These are phyloP conservation scores for Cynopterus brachyotis DNA, from an alignment of 2,113 vertebrate species.

Conservation along the genomic window DNA sequence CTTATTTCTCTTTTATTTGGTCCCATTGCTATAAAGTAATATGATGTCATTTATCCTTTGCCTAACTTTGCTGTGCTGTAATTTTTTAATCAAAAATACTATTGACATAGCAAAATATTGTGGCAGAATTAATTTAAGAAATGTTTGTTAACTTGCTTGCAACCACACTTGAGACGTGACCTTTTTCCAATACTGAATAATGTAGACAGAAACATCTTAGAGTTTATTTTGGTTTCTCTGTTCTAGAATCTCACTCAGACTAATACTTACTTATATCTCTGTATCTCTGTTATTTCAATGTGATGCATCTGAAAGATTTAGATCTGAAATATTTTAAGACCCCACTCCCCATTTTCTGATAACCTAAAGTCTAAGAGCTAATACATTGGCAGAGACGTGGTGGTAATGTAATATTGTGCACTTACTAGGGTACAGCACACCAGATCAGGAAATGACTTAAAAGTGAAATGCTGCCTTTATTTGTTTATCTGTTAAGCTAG, in stretches of 20 bases:
- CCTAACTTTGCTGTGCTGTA: not conserved
- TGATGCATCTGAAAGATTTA: not conserved
- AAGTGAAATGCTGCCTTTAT: not conserved
- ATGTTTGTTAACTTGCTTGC: not conserved
- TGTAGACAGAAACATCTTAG: not conserved
- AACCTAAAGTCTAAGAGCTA: not conserved
- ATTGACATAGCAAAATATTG: not conserved
- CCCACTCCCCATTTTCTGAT: not conserved
- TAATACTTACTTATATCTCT: not conserved
- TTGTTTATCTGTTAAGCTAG: conserved; percentile 52
- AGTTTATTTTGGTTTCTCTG: not conserved
- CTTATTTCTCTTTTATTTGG: not conserved
- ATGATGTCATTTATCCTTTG: not conserved
- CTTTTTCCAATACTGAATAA: not conserved
- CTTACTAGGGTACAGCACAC: not conserved
- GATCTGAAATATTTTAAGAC: not conserved
- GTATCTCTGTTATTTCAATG: not conserved
- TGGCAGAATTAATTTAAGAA: not conserved
- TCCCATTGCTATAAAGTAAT: not conserved
- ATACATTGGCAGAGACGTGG: not conserved
- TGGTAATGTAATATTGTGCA: not conserved
- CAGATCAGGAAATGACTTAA: not conserved
- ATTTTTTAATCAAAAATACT: not conserved
- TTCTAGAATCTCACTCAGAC: not conserved
- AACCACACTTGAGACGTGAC: not conserved